These are phyloP conservation scores for Drosophila greeni DNA, from an alignment of 2,888 invertebrate species.

Conservation along the genomic window DNA sequence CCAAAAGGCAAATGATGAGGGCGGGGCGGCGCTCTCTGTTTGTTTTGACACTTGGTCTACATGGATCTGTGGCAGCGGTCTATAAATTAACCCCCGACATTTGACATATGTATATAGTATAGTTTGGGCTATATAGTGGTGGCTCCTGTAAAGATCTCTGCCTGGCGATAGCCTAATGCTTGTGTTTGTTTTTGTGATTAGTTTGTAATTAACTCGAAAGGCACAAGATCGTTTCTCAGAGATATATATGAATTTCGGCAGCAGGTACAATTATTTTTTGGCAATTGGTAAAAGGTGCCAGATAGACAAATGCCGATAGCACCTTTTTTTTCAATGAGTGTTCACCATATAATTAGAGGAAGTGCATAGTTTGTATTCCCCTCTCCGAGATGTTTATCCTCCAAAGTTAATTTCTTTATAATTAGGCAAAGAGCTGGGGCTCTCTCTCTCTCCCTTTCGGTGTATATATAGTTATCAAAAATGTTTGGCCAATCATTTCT, in stretches of 20 bases:
- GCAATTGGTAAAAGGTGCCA: conserved; percentile 53
- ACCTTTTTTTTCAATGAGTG: conserved; percentile 54
- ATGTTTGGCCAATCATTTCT: conserved; percentile 29
- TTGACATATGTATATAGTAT: conserved; percentile 54
- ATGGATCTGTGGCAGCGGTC: conserved; percentile 60
- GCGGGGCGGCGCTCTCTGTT: conserved; percentile 41
- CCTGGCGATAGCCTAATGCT: conserved; percentile 65
- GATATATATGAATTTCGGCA: conserved; percentile 45
- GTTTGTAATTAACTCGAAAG: conserved; percentile 62
- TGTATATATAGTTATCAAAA: conserved; percentile 54
- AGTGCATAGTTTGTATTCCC: conserved; percentile 37
- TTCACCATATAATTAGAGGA: conserved; percentile 52
- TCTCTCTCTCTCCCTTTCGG: not conserved
- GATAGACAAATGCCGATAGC: conserved; percentile 70
- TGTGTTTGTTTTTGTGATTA: conserved; percentile 60
- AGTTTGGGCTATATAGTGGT: conserved; percentile 24
- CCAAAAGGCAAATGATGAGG: conserved; percentile 37
- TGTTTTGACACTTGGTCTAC: conserved; percentile 67
- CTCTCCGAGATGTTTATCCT: conserved; percentile 61
- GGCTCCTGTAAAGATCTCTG: conserved; percentile 58
- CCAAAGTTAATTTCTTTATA: conserved; percentile 74
- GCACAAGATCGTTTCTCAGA: conserved; percentile 44
- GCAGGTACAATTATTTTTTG: conserved; percentile 20
- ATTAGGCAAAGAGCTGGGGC: conserved; percentile 44
- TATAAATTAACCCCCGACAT: conserved; percentile 65